A percentile compares a stretch with the other conserved stretches of the same genome.
phyloP scores from a whole-genome alignment of 2,797 vertebrate species.

The Threskiornis aethiopicus region DNA sequence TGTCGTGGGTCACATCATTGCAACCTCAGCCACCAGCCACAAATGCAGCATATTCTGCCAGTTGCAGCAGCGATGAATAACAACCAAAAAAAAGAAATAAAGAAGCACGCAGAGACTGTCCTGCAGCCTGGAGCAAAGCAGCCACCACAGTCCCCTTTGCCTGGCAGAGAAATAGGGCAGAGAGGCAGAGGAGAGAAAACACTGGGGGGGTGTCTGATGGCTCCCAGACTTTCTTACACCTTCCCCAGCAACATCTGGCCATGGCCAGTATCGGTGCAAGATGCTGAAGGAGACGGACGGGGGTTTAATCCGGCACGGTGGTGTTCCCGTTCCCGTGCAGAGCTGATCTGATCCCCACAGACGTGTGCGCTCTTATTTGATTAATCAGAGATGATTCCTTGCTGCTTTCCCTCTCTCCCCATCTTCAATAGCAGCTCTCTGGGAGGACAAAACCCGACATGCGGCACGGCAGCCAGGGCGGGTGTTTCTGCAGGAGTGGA shows the following conservation, averaged over 20 bases:
- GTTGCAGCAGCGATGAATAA: not conserved
- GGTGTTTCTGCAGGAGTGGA: not conserved
- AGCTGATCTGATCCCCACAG: not conserved
- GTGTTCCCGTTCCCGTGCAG: accelerated
- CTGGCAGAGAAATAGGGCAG: not conserved
- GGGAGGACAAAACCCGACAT: accelerated
- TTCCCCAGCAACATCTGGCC: not conserved
- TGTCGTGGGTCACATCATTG: accelerated
- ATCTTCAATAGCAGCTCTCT: not conserved
- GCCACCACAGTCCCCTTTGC: not conserved
- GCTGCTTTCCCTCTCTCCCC: not conserved
- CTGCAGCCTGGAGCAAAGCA: accelerated
- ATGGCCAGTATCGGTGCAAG: not conserved
- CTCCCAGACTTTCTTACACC: not conserved
- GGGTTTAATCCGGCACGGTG: accelerated
- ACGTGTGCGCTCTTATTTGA: accelerated
- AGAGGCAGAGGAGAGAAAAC: not conserved
- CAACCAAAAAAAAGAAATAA: not conserved
- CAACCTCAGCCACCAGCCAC: not conserved
- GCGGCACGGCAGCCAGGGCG: accelerated
- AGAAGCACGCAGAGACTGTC: not conserved
- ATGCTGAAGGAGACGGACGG: accelerated
- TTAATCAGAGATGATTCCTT: not conserved
- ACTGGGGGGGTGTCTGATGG: accelerated
- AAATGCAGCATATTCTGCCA: not conserved